Evolutionary conservation across 2,888 invertebrate species (phyloP).

Genomic region (Cephalotes varians): DNA sequence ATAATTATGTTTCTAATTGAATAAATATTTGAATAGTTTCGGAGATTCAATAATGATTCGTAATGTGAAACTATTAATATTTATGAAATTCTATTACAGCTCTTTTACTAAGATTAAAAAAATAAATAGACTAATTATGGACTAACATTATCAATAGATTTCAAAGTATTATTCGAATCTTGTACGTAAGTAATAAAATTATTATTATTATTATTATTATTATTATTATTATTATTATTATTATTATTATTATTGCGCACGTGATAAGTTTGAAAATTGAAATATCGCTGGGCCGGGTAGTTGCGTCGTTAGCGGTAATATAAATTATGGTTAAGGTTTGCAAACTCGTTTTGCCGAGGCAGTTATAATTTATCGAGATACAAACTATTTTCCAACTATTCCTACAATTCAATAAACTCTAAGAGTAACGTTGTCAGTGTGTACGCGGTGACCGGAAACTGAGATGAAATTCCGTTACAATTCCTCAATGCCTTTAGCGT

Average conservation of each 20-base stretch:
- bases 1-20: too few relatives aligned
- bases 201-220: background rate
- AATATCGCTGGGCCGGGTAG: slow-evolving; percentile 12
- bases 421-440: slow-evolving; percentile 40
- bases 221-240: background rate
- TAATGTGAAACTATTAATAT: background rate
- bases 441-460: slow-evolving; percentile 30
- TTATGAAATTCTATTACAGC: background rate
- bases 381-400: slow-evolving; percentile 51
- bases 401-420: slow-evolving; percentile 50
- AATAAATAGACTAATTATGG: background rate
- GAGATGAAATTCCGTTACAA: slow-evolving; percentile 40
- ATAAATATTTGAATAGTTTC: background rate
- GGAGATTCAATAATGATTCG: background rate
- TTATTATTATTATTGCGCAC: background rate
- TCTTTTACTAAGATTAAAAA: background rate
- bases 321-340: slow-evolving; percentile 52
- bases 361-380: slow-evolving; percentile 49
- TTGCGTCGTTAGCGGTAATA: slow-evolving; percentile 33
- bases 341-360: slow-evolving; percentile 43
- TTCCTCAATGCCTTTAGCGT: background rate
- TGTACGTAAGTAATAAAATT: background rate
- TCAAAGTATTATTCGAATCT: background rate
- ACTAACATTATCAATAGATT: background rate
- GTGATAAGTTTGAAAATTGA: slow-evolving; percentile 27